A percentile compares a stretch with the other conserved stretches of the same genome.
Conservation (phyloP, 92 coral and sea anemone genomes). For the Isaurus tuberculatus region DNA sequence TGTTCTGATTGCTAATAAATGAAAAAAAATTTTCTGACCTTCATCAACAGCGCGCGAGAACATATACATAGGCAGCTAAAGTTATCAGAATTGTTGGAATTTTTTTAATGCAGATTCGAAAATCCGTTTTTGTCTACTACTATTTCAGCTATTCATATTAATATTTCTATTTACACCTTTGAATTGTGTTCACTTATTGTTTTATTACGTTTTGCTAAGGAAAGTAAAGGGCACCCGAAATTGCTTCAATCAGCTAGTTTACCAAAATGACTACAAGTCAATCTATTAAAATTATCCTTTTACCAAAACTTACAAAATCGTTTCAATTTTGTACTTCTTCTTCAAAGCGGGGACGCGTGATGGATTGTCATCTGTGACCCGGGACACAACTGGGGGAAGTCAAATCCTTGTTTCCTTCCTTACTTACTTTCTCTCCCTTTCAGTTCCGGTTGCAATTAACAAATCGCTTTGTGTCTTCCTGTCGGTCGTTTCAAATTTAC, state of each 20-base stretch:
- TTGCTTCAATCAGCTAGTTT: no score
- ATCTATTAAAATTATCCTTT: no score
- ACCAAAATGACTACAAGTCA: no score
- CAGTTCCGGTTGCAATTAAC: conserved; percentile 15
- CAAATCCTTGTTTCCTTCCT: neutral
- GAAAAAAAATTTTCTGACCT: neutral
- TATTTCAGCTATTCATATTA: neutral
- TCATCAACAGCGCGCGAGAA: neutral
- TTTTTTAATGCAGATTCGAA: neutral
- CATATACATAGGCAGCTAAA: neutral
- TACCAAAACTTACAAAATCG: no score
- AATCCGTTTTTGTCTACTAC: neutral
- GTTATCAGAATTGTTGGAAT: neutral
- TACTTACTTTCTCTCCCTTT: conserved; percentile 9
- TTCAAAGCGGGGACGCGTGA: neutral
- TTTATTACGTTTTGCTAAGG: neutral
- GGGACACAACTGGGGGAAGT: neutral
- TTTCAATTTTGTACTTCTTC: neutral
- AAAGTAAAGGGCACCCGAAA: neutral
- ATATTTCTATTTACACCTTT: neutral
- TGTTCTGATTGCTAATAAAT: neutral
- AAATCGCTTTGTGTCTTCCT: neutral
- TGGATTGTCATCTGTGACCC: neutral
- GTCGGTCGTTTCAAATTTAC: neutral
- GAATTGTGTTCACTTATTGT: neutral